Base-by-base conservation (phyloP, 2,113 vertebrate genomes). In the Ophthalmolycus amberensis region DNA sequence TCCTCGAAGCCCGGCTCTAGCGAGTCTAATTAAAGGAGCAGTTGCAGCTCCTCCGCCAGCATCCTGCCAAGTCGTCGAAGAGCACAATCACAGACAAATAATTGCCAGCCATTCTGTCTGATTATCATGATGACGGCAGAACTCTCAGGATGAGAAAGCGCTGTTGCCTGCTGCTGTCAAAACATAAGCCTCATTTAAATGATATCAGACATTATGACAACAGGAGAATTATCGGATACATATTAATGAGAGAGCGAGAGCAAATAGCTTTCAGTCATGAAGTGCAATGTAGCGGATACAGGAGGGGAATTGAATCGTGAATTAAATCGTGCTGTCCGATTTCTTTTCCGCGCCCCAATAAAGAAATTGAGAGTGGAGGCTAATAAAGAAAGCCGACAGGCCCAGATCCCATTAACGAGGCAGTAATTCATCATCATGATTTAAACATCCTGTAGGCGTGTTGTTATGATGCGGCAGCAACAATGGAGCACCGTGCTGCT, bases 11-110 rank as follows among this genome's bases (percentile, higher is more conserved):
- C 75, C 70, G 3, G 71, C 70, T 29, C 66, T 25, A 42, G 80
- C 58, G 71, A 71, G 74, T 71, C 88, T 91, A 92, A 95, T 95
- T 94, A 92, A 90, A 76, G 48, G 62, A 89, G 75, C 66, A 27
- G 81, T 80, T 77, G 84, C 71, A 65, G 68, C 89, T 85, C 77
- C 86, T 89, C 76, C 71, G 63, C 71, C 72, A 71, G 78, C 75
- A 79, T 87, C 85, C 85, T 74, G 74, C 83, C 52, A 70, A 77
- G 78, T 25, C 81, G 44, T 78, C 66, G 64, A 56, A 70, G 71
- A 89, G 85, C 83, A 76, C 84, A 89, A 88, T 87, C 83, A 71
- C 80, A 86, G 77, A 87, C 85, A 90, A 88, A 93, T 84, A 92
- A 94, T 83, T 90, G 85, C 54, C 52, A 73, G 67, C 66, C 73